Evolutionary conservation across 2,888 invertebrate genomes (phyloP).

Genomic region (Drosophila robusta): DNA sequence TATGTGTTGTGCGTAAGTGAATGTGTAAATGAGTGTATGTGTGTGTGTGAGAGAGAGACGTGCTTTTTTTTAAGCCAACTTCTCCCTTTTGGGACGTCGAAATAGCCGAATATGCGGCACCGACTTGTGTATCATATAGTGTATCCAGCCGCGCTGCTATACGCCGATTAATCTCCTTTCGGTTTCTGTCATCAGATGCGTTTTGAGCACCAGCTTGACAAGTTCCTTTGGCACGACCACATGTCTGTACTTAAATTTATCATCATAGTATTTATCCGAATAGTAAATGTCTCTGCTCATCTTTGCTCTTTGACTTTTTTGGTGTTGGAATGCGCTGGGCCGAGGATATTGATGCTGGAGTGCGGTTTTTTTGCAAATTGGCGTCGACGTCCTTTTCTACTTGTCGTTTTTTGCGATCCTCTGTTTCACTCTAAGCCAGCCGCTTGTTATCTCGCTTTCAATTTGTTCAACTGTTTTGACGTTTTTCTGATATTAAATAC

Average conservation of each 20-base stretch:
- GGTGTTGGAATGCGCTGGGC: neutral
- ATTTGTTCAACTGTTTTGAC: neutral
- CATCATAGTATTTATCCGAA: slow-evolving; percentile 97
- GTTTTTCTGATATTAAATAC: neutral
- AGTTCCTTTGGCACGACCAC: slow-evolving; percentile 97
- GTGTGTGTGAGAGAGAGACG: slow-evolving; percentile 22
- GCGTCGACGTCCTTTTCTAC: slow-evolving; percentile 39
- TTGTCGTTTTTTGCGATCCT: slow-evolving; percentile 12
- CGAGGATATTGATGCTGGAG: slow-evolving; percentile 23
- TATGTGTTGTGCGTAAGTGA: slow-evolving; percentile 17
- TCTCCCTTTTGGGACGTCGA: slow-evolving; percentile 88
- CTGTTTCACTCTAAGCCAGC: neutral
- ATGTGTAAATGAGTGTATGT: slow-evolving; percentile 22
- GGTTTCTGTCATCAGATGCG: slow-evolving; percentile 95
- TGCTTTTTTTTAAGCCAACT: slow-evolving; percentile 41
- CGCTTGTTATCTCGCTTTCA: neutral
- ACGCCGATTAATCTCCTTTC: slow-evolving; percentile 98
- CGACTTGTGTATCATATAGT: slow-evolving; percentile 98
- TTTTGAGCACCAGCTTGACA: slow-evolving; percentile 95
- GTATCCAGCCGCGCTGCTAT: slow-evolving; percentile 98
- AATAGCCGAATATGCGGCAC: slow-evolving; percentile 97
- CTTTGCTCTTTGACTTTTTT: slow-evolving; percentile 17
- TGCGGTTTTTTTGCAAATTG: slow-evolving; percentile 22
- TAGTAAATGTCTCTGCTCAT: slow-evolving; percentile 94
- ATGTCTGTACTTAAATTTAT: slow-evolving; percentile 97